Percentiles rank a stretch among this genome's conserved stretches.
Conservation (phyloP, 2,797 vertebrate species). For the Fringilla coelebs region DNA sequence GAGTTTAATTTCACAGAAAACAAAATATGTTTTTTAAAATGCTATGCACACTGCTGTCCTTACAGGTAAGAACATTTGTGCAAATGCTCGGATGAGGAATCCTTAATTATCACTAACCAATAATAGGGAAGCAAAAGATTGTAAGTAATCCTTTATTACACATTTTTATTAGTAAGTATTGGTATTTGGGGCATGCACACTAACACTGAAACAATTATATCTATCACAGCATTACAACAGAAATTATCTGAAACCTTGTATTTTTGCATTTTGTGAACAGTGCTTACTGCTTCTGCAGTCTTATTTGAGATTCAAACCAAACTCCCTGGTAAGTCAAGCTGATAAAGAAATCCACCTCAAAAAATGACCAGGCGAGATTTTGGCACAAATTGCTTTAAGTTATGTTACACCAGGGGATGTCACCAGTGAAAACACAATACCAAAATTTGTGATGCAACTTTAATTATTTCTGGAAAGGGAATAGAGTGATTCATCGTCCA, state of each 20-base stretch:
- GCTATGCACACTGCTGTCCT: neutral
- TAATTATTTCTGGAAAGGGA: neutral
- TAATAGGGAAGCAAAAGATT: slow-evolving; percentile 40
- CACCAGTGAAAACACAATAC: neutral
- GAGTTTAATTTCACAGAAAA: neutral
- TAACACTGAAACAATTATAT: slow-evolving; percentile 57
- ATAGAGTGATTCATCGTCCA: neutral
- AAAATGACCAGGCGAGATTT: neutral
- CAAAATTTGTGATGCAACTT: neutral
- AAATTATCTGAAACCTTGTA: slow-evolving; percentile 29
- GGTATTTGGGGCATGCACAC: slow-evolving; percentile 62
- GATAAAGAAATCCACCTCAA: neutral
- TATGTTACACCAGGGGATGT: neutral
- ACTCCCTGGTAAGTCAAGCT: neutral
- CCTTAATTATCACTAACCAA: neutral
- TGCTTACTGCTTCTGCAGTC: neutral
- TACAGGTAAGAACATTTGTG: neutral
- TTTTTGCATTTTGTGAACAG: slow-evolving; percentile 21
- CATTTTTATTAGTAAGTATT: slow-evolving; percentile 43
- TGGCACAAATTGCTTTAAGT: neutral
- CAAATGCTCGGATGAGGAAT: neutral
- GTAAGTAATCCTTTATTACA: slow-evolving; percentile 55
- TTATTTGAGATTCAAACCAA: neutral
- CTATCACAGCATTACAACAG: slow-evolving; percentile 54
- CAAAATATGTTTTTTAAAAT: neutral